Evolutionary conservation across 2,113 vertebrate species (phyloP), one percentile per base, ranked within the genome.

Genomic region (Muntiacus reevesi): DNA sequence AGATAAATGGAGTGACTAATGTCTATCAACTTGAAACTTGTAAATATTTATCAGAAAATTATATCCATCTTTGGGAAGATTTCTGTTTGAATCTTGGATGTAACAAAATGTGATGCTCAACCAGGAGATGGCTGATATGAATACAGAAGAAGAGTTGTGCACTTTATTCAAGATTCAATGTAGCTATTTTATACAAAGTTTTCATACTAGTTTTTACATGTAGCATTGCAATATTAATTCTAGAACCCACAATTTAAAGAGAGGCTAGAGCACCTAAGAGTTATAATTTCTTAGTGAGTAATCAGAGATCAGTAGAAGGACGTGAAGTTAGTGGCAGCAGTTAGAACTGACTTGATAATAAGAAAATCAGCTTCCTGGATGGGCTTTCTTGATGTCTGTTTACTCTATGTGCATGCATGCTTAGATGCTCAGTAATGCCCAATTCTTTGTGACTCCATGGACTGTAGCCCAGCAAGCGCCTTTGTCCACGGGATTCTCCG

Each of bases 21-120:
- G 76, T 54, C 82, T 88, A 98, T 76, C 89, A 96, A 88, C 96
- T 97, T 90, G 54, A 97, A 94, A 94, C 82, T 93, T 97, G 88
- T 96, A 97, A 97, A 97, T 97, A 97, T 98, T 98, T 97, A 98
- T 97, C 89, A 95, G 94, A 97, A 94, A 93, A 91, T 97, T 83
- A 45, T 85, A 84, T 84, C 71, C 0, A 16, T 93, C 83, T 95
- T 86, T 59, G 52, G 79, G 94, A 76, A 71, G 40, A 85, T 79
- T 88, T 96, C 57, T 82, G 27, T 67, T 62, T 19, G 94, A 71
- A 92, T 82, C 14, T 93, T 87, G 87, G 52, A 50, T 67, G 0
- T 79, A 89, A 96, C n/a, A 55, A 59, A 93, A 52, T 27, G 21
- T 19, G 71, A 47, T n/a, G 64, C 7, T 96, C 50, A 83, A 8